These are phyloP conservation scores for Agraylea sexmaculata DNA, from an alignment of 1,140 invertebrate species.

Conservation along the genomic window DNA sequence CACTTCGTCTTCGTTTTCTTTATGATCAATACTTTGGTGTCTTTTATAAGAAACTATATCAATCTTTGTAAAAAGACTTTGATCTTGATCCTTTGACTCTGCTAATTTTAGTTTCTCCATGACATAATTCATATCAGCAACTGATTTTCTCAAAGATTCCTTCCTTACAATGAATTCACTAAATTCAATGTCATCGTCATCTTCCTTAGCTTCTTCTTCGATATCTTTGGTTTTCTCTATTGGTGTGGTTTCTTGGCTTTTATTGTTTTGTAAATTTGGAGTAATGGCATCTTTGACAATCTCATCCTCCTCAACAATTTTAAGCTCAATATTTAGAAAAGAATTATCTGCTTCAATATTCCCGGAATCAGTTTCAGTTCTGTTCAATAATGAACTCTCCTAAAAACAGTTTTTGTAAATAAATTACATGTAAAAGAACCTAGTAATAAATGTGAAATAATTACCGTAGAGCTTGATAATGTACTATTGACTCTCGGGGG, in stretches of 20 bases:
- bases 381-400: slow-evolving; percentile 10
- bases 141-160: neutral
- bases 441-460: too few species aligned
- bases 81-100: neutral
- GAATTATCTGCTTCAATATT: slow-evolving; percentile 29
- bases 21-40: slow-evolving; percentile 10
- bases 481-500: slow-evolving; percentile 22
- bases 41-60: slow-evolving; percentile 16
- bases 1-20: slow-evolving; percentile 3
- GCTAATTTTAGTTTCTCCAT: slow-evolving; percentile 6
- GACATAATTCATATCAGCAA: slow-evolving; percentile 8
- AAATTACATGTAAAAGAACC: too few species aligned
- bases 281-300: neutral
- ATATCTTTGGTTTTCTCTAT: too few species aligned
- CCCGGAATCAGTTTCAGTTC: slow-evolving; percentile 11
- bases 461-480: slow-evolving; percentile 25
- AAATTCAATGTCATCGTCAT: slow-evolving; percentile 9
- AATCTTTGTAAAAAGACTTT: slow-evolving; percentile 13
- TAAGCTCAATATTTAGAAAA: slow-evolving; percentile 34
- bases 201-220: too few species aligned
- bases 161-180: slow-evolving; percentile 1
- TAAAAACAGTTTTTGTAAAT: too few species aligned
- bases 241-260: too few species aligned
- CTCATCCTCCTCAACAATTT: too few species aligned
- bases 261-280: neutral